Conservation (phyloP, 2,797 vertebrate genomes). For the Hypotaenidia okinawae region DNA sequence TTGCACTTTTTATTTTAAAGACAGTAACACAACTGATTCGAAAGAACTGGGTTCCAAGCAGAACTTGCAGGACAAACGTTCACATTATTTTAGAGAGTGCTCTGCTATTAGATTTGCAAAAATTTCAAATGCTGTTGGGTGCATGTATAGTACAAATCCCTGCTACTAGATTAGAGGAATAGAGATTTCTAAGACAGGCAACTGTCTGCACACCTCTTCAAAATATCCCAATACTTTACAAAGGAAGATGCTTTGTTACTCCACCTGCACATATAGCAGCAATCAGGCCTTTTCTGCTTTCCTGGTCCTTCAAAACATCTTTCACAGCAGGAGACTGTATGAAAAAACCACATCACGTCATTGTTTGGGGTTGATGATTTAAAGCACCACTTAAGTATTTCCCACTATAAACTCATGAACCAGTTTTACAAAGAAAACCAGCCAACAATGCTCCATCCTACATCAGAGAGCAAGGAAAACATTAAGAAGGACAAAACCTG, state of each 20-base stretch:
- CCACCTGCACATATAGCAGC: conserved; percentile 98
- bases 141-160: background rate
- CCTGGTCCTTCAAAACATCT: conserved; percentile 92
- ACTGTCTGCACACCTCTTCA: background rate
- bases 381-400: background rate
- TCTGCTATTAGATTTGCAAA: background rate
- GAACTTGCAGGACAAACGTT: background rate
- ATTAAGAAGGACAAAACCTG: background rate
- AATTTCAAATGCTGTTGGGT: background rate
- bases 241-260: background rate
- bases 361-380: background rate
- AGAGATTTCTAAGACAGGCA: background rate
- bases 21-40: background rate
- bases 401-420: background rate
- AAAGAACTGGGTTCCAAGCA: background rate
- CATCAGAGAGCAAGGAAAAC: background rate
- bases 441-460: background rate
- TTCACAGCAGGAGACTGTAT: conserved; percentile 90
- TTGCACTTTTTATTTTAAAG: conserved; percentile 14
- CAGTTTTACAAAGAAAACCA: background rate
- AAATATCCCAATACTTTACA: background rate
- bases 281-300: conserved; percentile 91
- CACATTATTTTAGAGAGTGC: background rate
- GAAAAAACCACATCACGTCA: background rate
- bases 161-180: background rate